phyloP scores from a whole-genome alignment of 2,797 vertebrate genomes.

The Phaenicophaeus curvirostris region DNA sequence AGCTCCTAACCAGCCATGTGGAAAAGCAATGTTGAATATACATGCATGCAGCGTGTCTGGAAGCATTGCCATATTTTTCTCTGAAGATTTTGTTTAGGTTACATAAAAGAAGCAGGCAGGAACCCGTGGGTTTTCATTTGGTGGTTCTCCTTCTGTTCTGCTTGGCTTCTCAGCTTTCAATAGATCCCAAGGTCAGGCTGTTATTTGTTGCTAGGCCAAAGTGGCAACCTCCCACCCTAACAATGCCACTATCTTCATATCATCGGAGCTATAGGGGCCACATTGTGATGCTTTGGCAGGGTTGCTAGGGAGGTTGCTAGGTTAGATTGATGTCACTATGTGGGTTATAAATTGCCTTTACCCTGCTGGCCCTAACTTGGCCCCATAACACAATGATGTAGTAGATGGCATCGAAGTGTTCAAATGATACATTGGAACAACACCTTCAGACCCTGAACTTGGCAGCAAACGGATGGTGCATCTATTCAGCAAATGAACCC shows the following conservation, averaged over 20 bases:
- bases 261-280: conserved; percentile 58
- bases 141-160: conserved; percentile 57
- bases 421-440: not conserved
- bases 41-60: not conserved
- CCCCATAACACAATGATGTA: conserved; percentile 62
- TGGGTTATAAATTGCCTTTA: conserved; percentile 69
- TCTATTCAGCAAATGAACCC: not conserved
- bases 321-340: conserved; percentile 69
- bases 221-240: conserved; percentile 53
- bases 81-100: conserved; percentile 49
- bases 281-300: conserved; percentile 64
- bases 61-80: conserved; percentile 15
- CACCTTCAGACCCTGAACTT: conserved; percentile 28
- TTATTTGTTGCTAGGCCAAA: conserved; percentile 67
- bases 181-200: conserved; percentile 66
- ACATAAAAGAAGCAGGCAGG: conserved; percentile 48
- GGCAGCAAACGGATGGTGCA: not conserved
- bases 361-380: conserved; percentile 61
- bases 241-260: conserved; percentile 62
- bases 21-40: conserved; percentile 1
- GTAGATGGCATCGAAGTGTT: conserved; percentile 54
- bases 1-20: not conserved
- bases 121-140: conserved; percentile 34
- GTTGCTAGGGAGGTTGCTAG: conserved; percentile 76
- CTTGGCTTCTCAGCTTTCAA: conserved; percentile 71